Conservation (phyloP, 1,140 invertebrate species). For the Diorhabda carinulata region DNA sequence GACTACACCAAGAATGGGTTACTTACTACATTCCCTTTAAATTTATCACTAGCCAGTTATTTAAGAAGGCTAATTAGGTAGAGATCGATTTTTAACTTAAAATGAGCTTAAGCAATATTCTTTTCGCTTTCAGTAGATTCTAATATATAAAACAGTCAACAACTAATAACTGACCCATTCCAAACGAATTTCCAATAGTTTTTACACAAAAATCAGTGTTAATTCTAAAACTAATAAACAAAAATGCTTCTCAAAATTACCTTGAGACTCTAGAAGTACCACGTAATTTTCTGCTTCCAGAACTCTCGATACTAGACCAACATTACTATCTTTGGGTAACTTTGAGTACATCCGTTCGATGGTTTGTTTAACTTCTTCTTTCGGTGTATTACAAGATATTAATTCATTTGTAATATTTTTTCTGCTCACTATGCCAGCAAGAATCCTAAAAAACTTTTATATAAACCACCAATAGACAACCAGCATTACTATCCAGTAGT, state of each 20-base stretch:
- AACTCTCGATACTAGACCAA: background rate
- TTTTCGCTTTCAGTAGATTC: background rate
- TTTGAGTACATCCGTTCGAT: background rate
- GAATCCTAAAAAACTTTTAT: background rate
- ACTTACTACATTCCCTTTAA: no score
- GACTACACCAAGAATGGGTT: no score
- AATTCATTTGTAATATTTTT: background rate
- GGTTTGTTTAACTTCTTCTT: background rate
- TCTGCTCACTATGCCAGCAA: background rate
- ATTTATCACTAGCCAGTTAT: no score
- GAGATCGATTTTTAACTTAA: background rate
- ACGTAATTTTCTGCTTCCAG: background rate
- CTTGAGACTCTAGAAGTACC: background rate
- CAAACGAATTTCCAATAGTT: background rate
- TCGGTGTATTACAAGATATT: background rate
- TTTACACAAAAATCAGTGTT: background rate
- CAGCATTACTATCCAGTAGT: no score
- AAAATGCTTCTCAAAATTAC: background rate
- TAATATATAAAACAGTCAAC: background rate
- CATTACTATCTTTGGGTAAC: background rate
- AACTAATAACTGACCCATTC: background rate
- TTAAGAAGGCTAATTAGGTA: background rate
- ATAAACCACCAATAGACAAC: no score
- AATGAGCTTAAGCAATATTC: background rate
- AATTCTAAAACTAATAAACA: no score